Evolutionary conservation across 2,797 vertebrate genomes (phyloP), one percentile per base, ranked within the genome.

Genomic region (Salmo trutta): DNA sequence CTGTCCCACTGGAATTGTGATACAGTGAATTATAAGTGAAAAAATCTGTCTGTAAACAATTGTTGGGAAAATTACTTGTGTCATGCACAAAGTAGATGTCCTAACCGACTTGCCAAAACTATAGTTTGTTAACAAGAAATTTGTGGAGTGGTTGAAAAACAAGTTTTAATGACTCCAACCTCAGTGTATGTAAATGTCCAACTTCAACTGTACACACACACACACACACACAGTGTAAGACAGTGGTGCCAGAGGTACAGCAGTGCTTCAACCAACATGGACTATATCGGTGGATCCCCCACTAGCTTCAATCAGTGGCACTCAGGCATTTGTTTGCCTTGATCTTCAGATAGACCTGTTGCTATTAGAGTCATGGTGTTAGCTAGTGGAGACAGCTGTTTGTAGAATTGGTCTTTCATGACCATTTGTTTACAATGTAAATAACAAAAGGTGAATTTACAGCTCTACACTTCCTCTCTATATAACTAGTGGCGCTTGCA

Each of bases 231-330:
- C 33, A 65, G 21, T 15, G 21, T 14, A 29, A 24, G 53, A 15
- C 8, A 24, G 64, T 36, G 6, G 8, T 66, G 8, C 24, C 12
- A 66, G 14, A 66, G 10, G 8, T 12, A 27, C 21, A 27, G 64
- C 64, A 66, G 64, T 24, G 27, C 12, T 15, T 52, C 33, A 65
- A 80, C 21, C 6, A 8, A 36, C 5, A 53, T 24, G 27, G 33
- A 36, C 19, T 21, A 16, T 59, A 70, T 14, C 66, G 41, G 29
- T 74, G 77, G 53, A 68, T 19, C 71, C 54, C 24, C 54, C 71
- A 70, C 17, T 36, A 69, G 75, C 24, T 14, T 12, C 5, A 29
- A 12, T 27, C 21, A 15, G 14, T 66, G 12, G 75, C 24, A 29
- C n/a, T 27, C 27, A 2, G 17, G 5, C 53, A 29, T 16, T 65